Conservation (phyloP, 2,888 invertebrate species). For the Microctonus hyperodae region DNA sequence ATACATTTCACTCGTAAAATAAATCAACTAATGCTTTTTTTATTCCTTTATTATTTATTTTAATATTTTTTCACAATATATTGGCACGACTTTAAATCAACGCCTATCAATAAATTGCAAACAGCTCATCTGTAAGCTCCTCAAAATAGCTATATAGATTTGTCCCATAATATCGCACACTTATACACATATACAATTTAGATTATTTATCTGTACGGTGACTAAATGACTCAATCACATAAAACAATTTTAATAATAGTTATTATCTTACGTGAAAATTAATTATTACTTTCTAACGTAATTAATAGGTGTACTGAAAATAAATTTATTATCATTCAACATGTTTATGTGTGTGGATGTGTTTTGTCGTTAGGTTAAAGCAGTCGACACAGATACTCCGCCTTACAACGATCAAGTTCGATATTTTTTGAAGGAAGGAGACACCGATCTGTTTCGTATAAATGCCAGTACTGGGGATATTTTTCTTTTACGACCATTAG, state of each 20-base stretch:
- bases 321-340: constrained; percentile 2
- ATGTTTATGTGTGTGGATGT: background rate
- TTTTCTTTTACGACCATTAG: constrained; percentile 80
- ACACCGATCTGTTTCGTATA: constrained; percentile 88
- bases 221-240: constrained; percentile 10
- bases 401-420: constrained; percentile 90
- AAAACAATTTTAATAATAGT: background rate
- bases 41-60: background rate
- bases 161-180: background rate
- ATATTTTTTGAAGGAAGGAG: constrained; percentile 93
- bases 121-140: background rate
- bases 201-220: background rate
- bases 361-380: constrained; percentile 71
- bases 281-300: constrained; percentile 9
- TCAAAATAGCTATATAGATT: background rate
- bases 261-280: constrained; percentile 10
- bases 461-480: constrained; percentile 93
- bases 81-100: constrained; percentile 6
- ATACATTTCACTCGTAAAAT: constrained; percentile 4
- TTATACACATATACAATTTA: constrained; percentile 1
- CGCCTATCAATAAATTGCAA: constrained; percentile 17
- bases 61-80: background rate
- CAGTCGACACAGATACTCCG: constrained; percentile 90
- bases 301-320: constrained; percentile 5
- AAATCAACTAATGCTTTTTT: background rate